Evolutionary conservation across 2,797 vertebrate genomes (phyloP), one percentile per base, ranked within the genome.

Genomic region (Todus mexicanus): DNA sequence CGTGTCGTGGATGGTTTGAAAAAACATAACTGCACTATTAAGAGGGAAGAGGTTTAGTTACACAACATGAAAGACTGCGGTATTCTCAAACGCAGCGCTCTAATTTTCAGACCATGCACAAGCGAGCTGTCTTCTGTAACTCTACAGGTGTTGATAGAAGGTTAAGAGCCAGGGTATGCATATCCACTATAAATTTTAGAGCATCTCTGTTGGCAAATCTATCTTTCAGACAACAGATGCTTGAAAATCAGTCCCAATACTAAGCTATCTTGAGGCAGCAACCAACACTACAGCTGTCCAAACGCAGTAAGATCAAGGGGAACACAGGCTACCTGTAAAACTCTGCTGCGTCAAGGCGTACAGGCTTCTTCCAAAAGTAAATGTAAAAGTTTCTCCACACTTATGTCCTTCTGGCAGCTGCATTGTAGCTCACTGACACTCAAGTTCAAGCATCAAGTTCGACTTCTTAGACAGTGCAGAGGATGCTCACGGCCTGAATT

Each of bases 141-240:
- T 22, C 74, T 47, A 60, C 43, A 17, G 31, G 17, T n/a, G 42
- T 47, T 57, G 8, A 87, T 3, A 82, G 43, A 38, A 74, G 31
- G 57, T 27, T 70, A 57, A 66, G 77, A 93, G 37, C n/a, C 73
- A 42, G 53, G n/a, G n/a, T n/a, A n/a, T n/a, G n/a, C n/a, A n/a
- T n/a, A n/a, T n/a, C 20, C 45, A 88, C 31, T 74, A 80, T 40
- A 77, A 64, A 7, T 83, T 80, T 85, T 87, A 69, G 53, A 94
- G 87, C 70, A 76, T 75, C 61, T 85, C 84, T 94, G 43, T 72
- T 72, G 88, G 84, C 57, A 93, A 91, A 92, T 54, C 47, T 83
- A 27, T 42, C 92, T 82, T 89, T 84, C 51, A 92, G 80, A 63
- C 71, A 71, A 63, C 8, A 56, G 61, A 60, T 15, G 6, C 35